Base-by-base conservation (phyloP, 2,113 vertebrate genomes). In the Microcebus ravelobensis region DNA sequence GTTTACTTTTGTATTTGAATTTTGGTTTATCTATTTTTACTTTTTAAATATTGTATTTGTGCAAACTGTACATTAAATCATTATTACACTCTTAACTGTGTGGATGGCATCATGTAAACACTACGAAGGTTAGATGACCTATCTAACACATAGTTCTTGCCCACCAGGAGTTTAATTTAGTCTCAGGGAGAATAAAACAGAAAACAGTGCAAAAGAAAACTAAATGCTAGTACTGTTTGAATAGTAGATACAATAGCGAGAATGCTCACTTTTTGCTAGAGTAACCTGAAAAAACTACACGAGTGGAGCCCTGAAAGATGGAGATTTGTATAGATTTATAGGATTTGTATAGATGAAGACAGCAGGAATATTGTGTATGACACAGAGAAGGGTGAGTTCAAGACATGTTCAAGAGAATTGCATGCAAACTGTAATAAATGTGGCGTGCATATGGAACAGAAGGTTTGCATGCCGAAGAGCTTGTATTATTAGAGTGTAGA, bases 1-100 rank as follows among this genome's bases (percentile, higher is more conserved):
- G 45, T 88, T 90, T 89, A 90, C 36, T 92, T 95, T 80, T 87
- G 61, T 90, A 68, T 71, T 59, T 94, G 63, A 77, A 89, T 74
- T 91, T 86, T 57, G 17, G 68, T 63, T 90, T 96, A 27, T 80
- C 34, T 83, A 67, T 55, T 95, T 95, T 57, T 84, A 74, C 23
- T 71, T 95, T 95, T 96, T 65, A 86, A 94, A 90, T 74, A 82
- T 96, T 92, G 59, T 86, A 63, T 87, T 95, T 95, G 76, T 96
- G 55, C 67, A 93, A 83, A 96, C 82, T 84, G 74, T 95, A 94
- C n/a, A 97, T 97, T 92, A 96, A 97, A 94, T 61, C 23, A 70
- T 91, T 68, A 74, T 83, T 88, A 63, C 18, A 57, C 57, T 15
- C 11, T 91, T 91, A 70, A 59, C 20, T 87, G 70, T 63, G 63